Percentiles rank a stretch among this genome's conserved stretches.
These are phyloP conservation scores for Onthophagus taurus DNA, from an alignment of 1,140 invertebrate species.

Conservation along the genomic window DNA sequence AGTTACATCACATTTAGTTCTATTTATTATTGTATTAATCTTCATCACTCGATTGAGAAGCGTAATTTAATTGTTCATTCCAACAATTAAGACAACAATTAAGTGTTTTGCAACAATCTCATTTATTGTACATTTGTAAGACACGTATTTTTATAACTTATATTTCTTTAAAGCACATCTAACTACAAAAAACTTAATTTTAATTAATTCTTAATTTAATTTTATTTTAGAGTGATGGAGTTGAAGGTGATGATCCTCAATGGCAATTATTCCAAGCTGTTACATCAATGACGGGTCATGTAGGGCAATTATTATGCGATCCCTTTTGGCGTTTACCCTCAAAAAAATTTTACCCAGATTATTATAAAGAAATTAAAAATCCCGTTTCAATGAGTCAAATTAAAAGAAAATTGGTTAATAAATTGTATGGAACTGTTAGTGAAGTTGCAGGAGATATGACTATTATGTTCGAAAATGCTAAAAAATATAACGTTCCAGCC, in stretches of 20 bases:
- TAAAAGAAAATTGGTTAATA: conserved; percentile 77
- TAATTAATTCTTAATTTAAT: not conserved
- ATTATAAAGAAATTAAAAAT: conserved; percentile 94
- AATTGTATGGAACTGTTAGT: conserved; percentile 75
- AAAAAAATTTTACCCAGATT: conserved; percentile 87
- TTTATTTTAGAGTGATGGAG: conserved; percentile 5
- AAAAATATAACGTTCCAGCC: conserved; percentile 83
- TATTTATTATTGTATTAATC: too few relatives aligned
- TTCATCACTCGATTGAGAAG: conserved; percentile 34
- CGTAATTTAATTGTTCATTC: conserved; percentile 35
- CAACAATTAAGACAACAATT: too few relatives aligned
- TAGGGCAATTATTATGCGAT: conserved; percentile 61
- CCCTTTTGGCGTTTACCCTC: conserved; percentile 91
- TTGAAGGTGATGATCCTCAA: conserved; percentile 40
- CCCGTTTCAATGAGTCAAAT: conserved; percentile 93
- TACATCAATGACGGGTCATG: conserved; percentile 36
- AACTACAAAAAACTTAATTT: too few relatives aligned
- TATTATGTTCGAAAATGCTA: conserved; percentile 98
- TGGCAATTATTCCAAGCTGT: conserved; percentile 45
- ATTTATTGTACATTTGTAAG: too few relatives aligned
- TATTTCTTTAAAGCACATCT: too few relatives aligned
- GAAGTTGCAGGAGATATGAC: conserved; percentile 93
- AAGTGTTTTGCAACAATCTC: too few relatives aligned
- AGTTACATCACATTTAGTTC: too few relatives aligned
- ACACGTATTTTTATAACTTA: not conserved